These are phyloP conservation scores for Zalophus californianus DNA, from an alignment of 2,797 vertebrate genomes.

Conservation along the genomic window DNA sequence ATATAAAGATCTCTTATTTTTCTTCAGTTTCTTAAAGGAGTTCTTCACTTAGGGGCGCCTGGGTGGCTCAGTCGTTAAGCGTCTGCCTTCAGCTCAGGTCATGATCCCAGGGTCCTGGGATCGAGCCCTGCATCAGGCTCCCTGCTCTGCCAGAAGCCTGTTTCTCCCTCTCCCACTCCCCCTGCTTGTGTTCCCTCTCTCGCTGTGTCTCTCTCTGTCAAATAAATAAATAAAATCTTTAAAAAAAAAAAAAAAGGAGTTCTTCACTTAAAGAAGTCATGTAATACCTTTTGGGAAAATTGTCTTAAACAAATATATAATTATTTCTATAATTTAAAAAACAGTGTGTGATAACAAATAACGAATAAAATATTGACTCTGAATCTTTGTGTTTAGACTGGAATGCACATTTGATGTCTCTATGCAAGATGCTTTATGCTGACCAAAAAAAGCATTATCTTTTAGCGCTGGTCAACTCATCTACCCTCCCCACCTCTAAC, in stretches of 20 bases:
- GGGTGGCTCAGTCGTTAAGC: too few relatives aligned
- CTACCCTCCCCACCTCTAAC: accelerated
- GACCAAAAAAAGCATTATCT: background rate
- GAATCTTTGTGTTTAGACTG: background rate
- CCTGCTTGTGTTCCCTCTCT: too few relatives aligned
- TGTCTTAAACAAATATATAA: background rate
- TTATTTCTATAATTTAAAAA: background rate
- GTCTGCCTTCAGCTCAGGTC: too few relatives aligned
- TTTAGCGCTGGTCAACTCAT: background rate
- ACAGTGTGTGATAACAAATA: background rate
- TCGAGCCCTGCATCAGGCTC: too few relatives aligned
- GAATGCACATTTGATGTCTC: background rate
- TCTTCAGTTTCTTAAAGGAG: background rate
- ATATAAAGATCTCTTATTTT: background rate
- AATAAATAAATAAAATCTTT: too few relatives aligned
- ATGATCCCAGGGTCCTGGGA: too few relatives aligned
- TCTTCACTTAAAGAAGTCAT: background rate
- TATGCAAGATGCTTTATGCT: background rate
- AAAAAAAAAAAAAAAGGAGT: too few relatives aligned
- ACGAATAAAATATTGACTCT: background rate
- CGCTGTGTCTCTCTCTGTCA: too few relatives aligned
- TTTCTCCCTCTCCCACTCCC: too few relatives aligned
- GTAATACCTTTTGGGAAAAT: background rate
- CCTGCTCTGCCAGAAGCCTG: too few relatives aligned
- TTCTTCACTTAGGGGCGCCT: background rate